Conservation (phyloP, 2,797 vertebrate genomes). For the Gymnothorax reevesii region DNA sequence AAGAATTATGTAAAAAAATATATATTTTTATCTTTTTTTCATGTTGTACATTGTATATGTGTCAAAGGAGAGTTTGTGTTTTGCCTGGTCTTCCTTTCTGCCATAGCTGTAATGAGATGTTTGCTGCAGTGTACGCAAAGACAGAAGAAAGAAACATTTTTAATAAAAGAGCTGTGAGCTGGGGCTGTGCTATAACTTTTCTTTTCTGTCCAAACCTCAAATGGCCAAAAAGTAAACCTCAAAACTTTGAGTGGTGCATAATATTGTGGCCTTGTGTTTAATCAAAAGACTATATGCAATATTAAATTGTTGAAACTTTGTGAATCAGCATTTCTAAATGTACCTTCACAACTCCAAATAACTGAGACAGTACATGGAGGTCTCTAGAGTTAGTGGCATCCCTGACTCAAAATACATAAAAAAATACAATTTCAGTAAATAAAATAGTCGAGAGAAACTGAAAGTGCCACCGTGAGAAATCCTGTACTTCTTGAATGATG, state of each 20-base stretch:
- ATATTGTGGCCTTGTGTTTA: neutral
- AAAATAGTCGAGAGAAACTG: too few relatives aligned
- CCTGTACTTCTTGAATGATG: too few relatives aligned
- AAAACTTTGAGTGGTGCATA: neutral
- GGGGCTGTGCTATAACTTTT: slow-evolving; percentile 5
- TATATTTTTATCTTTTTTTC: slow-evolving; percentile 65
- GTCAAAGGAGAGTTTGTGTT: neutral
- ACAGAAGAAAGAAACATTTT: neutral
- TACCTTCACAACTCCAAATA: neutral
- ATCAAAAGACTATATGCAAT: neutral
- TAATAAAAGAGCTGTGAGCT: slow-evolving; percentile 31
- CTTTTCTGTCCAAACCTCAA: neutral
- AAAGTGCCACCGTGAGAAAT: too few relatives aligned
- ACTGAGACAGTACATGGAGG: neutral
- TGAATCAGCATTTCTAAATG: neutral
- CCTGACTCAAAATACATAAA: too few relatives aligned
- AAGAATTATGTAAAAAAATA: slow-evolving; percentile 72
- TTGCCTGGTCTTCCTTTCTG: neutral
- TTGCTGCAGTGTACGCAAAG: neutral
- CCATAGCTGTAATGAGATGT: slow-evolving; percentile 6
- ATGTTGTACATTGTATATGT: slow-evolving; percentile 64
- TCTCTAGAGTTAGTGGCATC: too few relatives aligned
- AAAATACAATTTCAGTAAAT: too few relatives aligned
- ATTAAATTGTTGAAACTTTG: neutral
- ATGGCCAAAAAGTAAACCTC: neutral